Evolutionary conservation across 2,797 vertebrate species (phyloP).

Genomic region (Acropternis orthonyx): DNA sequence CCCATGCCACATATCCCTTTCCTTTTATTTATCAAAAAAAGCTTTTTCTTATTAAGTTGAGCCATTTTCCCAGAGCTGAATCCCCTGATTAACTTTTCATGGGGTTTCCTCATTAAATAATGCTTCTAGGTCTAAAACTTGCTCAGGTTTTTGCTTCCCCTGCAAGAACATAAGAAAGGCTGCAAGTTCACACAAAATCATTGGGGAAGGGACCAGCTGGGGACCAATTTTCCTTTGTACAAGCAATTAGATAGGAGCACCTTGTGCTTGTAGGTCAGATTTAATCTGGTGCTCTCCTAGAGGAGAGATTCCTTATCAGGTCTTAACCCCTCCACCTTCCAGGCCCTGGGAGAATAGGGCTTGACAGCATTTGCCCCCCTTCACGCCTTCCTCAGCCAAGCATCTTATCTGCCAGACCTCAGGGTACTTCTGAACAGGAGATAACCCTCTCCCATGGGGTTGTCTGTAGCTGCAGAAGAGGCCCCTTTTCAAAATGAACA

Average conservation of each 20-base stretch:
- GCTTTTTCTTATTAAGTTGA: neutral
- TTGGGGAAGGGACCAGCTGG: neutral
- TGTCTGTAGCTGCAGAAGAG: neutral
- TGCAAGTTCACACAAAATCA: neutral
- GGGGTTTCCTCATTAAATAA: neutral
- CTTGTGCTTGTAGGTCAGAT: constrained; percentile 51
- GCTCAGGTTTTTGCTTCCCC: neutral
- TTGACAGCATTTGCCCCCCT: neutral
- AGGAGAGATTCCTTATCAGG: neutral
- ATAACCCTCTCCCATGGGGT: neutral
- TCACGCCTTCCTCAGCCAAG: neutral
- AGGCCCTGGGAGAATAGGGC: neutral
- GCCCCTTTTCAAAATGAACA: neutral
- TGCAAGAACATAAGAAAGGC: neutral
- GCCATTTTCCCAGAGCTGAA: neutral
- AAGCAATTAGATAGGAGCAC: neutral
- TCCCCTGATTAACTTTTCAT: neutral
- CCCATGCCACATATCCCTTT: neutral
- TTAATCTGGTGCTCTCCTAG: neutral
- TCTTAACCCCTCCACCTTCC: constrained; percentile 2
- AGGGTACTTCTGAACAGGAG: neutral
- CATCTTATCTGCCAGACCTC: neutral
- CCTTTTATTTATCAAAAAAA: neutral
- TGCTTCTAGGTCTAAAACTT: neutral
- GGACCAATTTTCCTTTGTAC: neutral